phyloP scores from a whole-genome alignment of 2,113 vertebrate genomes.

The Vimba vimba region DNA sequence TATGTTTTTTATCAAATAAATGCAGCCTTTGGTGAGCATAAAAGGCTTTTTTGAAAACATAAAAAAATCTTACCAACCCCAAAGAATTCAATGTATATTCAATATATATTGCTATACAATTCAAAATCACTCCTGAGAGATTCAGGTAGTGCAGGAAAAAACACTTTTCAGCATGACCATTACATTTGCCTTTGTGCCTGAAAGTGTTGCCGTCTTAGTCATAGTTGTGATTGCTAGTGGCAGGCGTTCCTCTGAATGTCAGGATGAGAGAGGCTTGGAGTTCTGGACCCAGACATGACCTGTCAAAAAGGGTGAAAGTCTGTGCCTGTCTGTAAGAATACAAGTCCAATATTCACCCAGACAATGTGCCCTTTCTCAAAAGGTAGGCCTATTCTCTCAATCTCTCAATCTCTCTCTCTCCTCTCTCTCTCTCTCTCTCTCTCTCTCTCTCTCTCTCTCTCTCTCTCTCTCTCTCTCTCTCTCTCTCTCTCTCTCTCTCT shows the following conservation, averaged over 20 bases:
- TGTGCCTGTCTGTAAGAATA: background rate
- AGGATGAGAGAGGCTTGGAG: background rate
- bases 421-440: background rate
- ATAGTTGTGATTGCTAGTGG: background rate
- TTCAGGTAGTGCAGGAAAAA: background rate
- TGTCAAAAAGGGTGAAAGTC: slow-evolving; percentile 20
- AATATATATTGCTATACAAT: background rate
- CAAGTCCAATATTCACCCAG: slow-evolving; percentile 5
- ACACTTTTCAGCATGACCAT: background rate
- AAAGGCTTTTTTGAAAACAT: background rate
- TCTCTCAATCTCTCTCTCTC: background rate
- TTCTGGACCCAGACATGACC: background rate
- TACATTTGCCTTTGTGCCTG: background rate
- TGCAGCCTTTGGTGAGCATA: background rate
- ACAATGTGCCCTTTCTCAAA: background rate
- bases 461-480: too few relatives aligned
- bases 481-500: too few relatives aligned
- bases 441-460: too few relatives aligned
- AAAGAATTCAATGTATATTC: background rate
- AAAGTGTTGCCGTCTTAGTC: background rate
- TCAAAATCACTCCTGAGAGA: background rate
- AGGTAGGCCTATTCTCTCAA: background rate
- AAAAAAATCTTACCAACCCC: background rate
- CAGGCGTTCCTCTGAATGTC: slow-evolving; percentile 17
- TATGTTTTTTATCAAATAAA: background rate